phyloP scores from a whole-genome alignment of 2,797 vertebrate genomes.

The Pelochelys cantorii region DNA sequence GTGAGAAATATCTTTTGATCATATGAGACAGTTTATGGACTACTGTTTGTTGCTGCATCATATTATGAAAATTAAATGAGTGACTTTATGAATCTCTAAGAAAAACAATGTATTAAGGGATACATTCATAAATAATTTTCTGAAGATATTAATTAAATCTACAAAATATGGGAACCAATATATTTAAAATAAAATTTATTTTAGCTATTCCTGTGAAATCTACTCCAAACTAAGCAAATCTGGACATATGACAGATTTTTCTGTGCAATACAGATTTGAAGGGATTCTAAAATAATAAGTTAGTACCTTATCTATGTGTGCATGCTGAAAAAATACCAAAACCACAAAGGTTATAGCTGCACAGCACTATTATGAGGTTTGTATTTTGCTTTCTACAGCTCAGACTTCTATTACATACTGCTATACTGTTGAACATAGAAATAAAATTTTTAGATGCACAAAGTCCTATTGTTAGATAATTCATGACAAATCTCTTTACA shows the following conservation, averaged over 20 bases:
- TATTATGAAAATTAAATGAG: constrained; percentile 1
- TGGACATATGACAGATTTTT: constrained; percentile 14
- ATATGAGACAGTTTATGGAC: not conserved
- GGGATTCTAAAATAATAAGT: constrained; percentile 34
- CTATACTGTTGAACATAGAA: not conserved
- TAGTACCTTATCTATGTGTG: constrained; percentile 21
- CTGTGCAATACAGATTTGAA: not conserved
- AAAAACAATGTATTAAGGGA: not conserved
- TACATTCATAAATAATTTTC: not conserved
- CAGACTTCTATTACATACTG: constrained; percentile 1
- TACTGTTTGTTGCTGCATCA: not conserved
- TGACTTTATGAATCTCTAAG: not conserved
- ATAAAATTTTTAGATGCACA: not conserved
- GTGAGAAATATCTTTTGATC: not conserved
- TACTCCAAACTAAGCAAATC: constrained; percentile 21
- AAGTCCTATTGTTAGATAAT: not conserved
- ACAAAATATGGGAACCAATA: not conserved
- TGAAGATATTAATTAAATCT: constrained; percentile 25
- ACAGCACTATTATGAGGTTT: constrained; percentile 30
- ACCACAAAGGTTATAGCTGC: not conserved
- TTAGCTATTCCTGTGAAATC: constrained; percentile 41
- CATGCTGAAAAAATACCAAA: constrained; percentile 47
- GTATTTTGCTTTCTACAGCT: not conserved
- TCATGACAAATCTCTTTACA: not conserved
- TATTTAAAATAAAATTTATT: constrained; percentile 46